Conservation (phyloP, 2,888 invertebrate genomes). For the Malacosoma neustria region DNA sequence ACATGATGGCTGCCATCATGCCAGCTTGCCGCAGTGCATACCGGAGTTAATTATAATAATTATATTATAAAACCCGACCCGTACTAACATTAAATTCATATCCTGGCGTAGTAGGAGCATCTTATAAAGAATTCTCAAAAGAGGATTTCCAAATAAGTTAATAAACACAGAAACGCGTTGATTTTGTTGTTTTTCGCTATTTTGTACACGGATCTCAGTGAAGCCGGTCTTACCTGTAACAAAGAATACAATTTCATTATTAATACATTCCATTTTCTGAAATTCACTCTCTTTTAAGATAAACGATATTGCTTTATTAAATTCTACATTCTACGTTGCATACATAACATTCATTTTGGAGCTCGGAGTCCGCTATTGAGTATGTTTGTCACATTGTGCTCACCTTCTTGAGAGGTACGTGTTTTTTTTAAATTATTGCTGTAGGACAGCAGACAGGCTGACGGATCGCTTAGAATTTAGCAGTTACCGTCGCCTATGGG, state of each 20-base stretch:
- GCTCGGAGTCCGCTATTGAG: too few species aligned
- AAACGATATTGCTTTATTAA: not conserved
- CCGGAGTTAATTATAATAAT: slow-evolving; percentile 54
- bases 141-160: slow-evolving; percentile 9
- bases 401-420: too few species aligned
- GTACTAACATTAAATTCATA: slow-evolving; percentile 28
- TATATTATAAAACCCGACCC: slow-evolving; percentile 40
- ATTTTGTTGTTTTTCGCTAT: not conserved
- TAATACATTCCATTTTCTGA: slow-evolving; percentile 6
- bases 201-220: not conserved
- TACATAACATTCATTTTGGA: too few species aligned
- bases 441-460: too few species aligned
- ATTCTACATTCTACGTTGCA: too few species aligned
- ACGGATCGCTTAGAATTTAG: too few species aligned
- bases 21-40: slow-evolving; percentile 12
- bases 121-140: slow-evolving; percentile 14
- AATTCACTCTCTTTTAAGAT: not conserved
- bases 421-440: too few species aligned
- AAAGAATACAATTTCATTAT: slow-evolving; percentile 8
- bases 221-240: slow-evolving; percentile 24
- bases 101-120: slow-evolving; percentile 18
- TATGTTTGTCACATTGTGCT: too few species aligned
- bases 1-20: slow-evolving; percentile 24
- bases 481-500: too few species aligned
- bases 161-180: not conserved